Evolutionary conservation across 2,888 invertebrate species (phyloP), one percentile per base, ranked within the genome.

Genomic region (Drosophila kokeensis): DNA sequence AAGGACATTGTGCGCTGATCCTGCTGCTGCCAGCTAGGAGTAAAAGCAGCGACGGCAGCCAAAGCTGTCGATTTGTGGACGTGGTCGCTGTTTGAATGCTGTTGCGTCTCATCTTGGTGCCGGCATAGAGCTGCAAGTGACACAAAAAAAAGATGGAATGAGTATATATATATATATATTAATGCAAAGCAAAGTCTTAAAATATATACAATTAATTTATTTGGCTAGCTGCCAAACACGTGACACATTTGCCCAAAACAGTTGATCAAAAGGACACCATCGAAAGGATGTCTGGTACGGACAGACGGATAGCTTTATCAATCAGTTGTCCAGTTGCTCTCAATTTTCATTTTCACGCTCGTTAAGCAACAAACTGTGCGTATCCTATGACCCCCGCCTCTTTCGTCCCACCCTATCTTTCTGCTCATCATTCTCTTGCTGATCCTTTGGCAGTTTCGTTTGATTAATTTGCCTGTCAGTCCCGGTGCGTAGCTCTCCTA

Each of bases 1-100:
- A 98, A 1, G 98, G 98, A 93, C 98, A 98, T 90, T 97, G 96
- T 29, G 95, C 96, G 58, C 50, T 53, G 48, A 27, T 60, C 63
- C 63, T 40, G 42, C 48, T 49, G 62, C 76, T 80, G 72, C 76
- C 57, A 5, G 76, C 70, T 30, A 81, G 61, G 4, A 89, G 60
- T 30, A 81, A 40, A 24, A 79, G 64, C 49, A 78, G 77, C 55
- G 79, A 53, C 21, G 66, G 59, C 65, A 76, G 79, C 73, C 74
- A 73, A 11, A 59, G 50, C 38, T 69, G 74, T 73, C 63, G 57
- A 58, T 61, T 61, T 64, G 69, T 79, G 68, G 79, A 65, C 69
- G 75, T 81, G 71, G 76, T 61, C 65, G 74, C 72, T 70, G 63
- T 76, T 62, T 78, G 52, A 48, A 53, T 80, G 66, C 59, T 73